Base-by-base conservation (phyloP, 64 coral and sea anemone species). In the Anthopleura sola region DNA sequence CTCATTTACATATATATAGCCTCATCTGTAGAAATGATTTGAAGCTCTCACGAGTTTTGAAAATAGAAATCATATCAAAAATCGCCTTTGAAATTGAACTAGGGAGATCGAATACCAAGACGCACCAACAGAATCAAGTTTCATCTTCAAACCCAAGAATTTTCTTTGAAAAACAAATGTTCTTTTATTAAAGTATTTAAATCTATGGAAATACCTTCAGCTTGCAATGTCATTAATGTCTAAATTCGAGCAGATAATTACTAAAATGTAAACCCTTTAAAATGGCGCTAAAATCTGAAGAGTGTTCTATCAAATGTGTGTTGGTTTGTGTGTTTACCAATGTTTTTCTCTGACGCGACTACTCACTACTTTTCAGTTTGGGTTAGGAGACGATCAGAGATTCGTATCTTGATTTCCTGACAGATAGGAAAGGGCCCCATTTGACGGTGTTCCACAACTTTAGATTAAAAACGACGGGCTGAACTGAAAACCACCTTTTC, bases 211-310 rank as follows among this genome's bases (percentile, higher is more conserved):
- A 79, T 79, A 79, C 37, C 44, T 79, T 79, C 7, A 21, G 38
- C n/a, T 14, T 44, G 44, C 17, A 79, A 79, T 79, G 76, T 48
- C 76, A 79, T 79, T 79, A 79, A 79, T 79, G 44, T 79, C 21
- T 44, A 79, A 79, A 79, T 6, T 38, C 44, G 21, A 48, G 76
- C 36, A 48, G 76, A 79, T 79, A 79, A 79, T 79, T 79, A 79
- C 76, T 44, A 79, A 33, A 48, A 79, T 38, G 76, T 79, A 79
- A 79, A 79, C 76, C 32, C 18, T 79, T 79, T 48, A 79, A 79
- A 79, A 79, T 79, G 24, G 44, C 38, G 76, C 31, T 79, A 38
- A 79, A 79, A 79, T 7, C 37, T 33, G 19, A 79, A 79, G 37
- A 79, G 34, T 79, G 38, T 38, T 26, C 39, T 79, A 79, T 48